These are phyloP conservation scores for Hippocampus abdominalis DNA, from an alignment of 2,113 vertebrate genomes.

Conservation along the genomic window DNA sequence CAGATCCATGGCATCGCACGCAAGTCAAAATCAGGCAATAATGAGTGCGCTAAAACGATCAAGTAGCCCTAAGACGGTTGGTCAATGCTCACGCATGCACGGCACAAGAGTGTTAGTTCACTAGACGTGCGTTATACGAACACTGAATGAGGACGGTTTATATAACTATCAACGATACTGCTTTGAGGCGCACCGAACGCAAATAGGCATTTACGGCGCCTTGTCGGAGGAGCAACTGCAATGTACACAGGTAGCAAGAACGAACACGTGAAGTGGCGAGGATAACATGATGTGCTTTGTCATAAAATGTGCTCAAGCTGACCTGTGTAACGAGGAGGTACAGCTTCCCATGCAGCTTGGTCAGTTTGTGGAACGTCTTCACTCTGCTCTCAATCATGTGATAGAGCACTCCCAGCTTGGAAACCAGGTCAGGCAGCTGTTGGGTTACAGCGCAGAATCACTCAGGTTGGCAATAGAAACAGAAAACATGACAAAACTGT, in stretches of 20 bases:
- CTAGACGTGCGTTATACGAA: too few species aligned
- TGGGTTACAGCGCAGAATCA: conserved; percentile 14
- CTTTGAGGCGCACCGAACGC: too few species aligned
- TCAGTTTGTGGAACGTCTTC: conserved; percentile 88
- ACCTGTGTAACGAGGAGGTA: conserved; percentile 90
- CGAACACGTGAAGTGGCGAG: neutral
- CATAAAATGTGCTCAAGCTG: conserved; percentile 11
- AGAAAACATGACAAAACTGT: neutral
- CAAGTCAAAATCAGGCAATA: too few species aligned
- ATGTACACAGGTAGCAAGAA: neutral
- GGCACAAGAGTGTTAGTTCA: too few species aligned
- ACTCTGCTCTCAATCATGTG: conserved; percentile 96
- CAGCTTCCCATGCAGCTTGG: conserved; percentile 90
- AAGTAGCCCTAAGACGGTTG: too few species aligned
- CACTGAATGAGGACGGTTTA: too few species aligned
- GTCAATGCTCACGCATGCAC: too few species aligned
- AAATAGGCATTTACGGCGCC: too few species aligned
- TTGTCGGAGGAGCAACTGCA: neutral
- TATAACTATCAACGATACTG: too few species aligned
- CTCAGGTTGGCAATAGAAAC: conserved; percentile 2
- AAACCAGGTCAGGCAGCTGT: conserved; percentile 89
- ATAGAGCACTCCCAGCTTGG: conserved; percentile 87
- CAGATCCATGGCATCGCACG: too few species aligned
- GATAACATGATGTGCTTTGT: neutral
- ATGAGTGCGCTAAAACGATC: too few species aligned